Base-by-base conservation (phyloP, 1,140 invertebrate genomes). In the Orussus abietinus region DNA sequence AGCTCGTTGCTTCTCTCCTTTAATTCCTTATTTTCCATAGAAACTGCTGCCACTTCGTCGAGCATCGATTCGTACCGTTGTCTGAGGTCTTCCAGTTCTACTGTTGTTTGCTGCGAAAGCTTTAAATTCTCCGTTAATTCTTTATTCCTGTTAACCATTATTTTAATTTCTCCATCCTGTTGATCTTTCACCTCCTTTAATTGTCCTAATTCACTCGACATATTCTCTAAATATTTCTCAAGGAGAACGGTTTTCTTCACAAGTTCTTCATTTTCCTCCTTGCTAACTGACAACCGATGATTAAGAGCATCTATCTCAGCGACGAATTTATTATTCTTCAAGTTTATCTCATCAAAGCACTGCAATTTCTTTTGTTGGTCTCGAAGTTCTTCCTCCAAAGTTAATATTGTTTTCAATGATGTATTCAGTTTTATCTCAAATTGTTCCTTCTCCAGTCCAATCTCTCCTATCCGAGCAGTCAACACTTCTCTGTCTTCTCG, bases 321-420 rank as follows among this genome's bases (percentile, higher is more conserved):
- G 32, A 38, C 42, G 10, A 62, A 44, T 38, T 53, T 57, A 12
- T 22, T 42, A 25, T 57, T 62, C 30, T 39, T 47, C 7, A 13
- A 10, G 20, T 52, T 26, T 2, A 55, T 15, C 18, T 51, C 37
- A 13, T 53, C 42, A 17, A 45, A 74, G 13, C 3, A 61, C 49
- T 30, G 52, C 50, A 41, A 60, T 50, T 28, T 64, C 59, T 18
- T 49, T 25, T 49, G 53, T 5, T 64, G 62, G 38, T 75, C 73
- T 15, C 72, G 61, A 28, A 72, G 69, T 20, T 70, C 69, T 30
- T 77, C 71, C 9, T 70, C 69, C 4, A 74, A n/a, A n/a, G n/a
- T n/a, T n/a, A n/a, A n/a, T n/a, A n/a, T n/a, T n/a, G n/a, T n/a
- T n/a, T n/a, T n/a, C n/a, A n/a, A n/a, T n/a, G n/a, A n/a, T n/a